A percentile compares a stretch with the other conserved stretches of the same genome.
Conservation (phyloP, 1,140 invertebrate species). For the Cephus cinctus region DNA sequence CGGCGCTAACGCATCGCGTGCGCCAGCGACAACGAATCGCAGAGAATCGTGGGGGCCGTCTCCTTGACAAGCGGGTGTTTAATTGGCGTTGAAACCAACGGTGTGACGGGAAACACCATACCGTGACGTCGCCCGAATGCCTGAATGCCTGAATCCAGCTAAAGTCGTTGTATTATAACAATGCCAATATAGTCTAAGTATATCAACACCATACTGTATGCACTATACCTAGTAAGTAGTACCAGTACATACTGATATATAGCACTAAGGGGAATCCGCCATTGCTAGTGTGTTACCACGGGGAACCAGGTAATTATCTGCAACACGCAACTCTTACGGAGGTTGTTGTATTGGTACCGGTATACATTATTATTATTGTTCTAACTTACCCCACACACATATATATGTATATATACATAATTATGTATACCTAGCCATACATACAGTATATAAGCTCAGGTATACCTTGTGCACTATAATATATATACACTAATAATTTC, state of each 20-base stretch:
- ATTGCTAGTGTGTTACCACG: slow-evolving; percentile 48
- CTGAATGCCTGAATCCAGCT: slow-evolving; percentile 41
- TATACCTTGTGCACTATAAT: no score
- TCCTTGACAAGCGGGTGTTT: slow-evolving; percentile 58
- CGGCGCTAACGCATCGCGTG: slow-evolving; percentile 48
- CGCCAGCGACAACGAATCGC: slow-evolving; percentile 51
- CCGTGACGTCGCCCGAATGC: slow-evolving; percentile 50
- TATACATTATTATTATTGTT: no score
- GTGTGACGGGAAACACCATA: slow-evolving; percentile 49
- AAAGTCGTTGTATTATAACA: slow-evolving; percentile 4
- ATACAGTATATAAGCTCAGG: no score
- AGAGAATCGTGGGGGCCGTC: slow-evolving; percentile 29
- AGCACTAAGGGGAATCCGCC: slow-evolving; percentile 42
- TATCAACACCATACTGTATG: no score
- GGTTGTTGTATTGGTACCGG: no score
- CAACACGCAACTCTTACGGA: slow-evolving; percentile 50
- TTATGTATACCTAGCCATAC: no score
- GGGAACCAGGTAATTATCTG: slow-evolving; percentile 52
- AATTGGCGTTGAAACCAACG: slow-evolving; percentile 58
- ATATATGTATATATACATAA: no score
- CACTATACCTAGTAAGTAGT: no score
- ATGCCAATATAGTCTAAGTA: no score
- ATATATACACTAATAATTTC: no score
- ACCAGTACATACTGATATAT: no score
- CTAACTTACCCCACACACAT: no score